Evolutionary conservation across 2,888 invertebrate genomes (phyloP).

Genomic region (Lasioglossum leucozonium): DNA sequence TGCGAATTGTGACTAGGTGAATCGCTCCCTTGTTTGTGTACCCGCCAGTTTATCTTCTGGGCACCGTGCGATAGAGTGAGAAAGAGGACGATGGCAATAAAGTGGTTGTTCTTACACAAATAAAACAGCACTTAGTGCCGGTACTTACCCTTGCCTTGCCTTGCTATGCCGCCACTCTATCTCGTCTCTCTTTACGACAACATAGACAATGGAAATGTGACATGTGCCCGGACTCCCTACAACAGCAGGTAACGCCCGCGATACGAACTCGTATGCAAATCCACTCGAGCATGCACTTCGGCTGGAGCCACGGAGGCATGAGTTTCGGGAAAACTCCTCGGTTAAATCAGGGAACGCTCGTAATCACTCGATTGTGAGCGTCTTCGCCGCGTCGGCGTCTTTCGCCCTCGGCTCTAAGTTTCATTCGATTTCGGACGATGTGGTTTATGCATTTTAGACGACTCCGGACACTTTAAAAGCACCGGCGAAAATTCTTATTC

Average conservation of each 20-base stretch:
- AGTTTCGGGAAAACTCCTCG: constrained; percentile 75
- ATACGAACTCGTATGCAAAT: constrained; percentile 82
- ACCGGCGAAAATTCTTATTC: no score
- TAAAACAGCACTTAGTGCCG: constrained; percentile 83
- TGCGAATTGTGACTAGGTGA: constrained; percentile 61
- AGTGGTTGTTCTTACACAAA: constrained; percentile 83
- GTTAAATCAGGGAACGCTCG: constrained; percentile 73
- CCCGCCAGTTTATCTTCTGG: constrained; percentile 58
- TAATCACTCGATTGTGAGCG: constrained; percentile 55
- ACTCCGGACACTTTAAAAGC: not conserved
- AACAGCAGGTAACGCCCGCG: constrained; percentile 72
- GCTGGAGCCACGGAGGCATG: constrained; percentile 58
- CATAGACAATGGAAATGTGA: constrained; percentile 84
- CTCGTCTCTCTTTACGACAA: constrained; percentile 73
- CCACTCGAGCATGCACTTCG: constrained; percentile 76
- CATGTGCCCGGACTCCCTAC: constrained; percentile 79
- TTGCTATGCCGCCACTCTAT: constrained; percentile 20
- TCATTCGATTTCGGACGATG: not conserved
- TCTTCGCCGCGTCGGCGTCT: constrained; percentile 35
- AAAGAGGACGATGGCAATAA: constrained; percentile 71
- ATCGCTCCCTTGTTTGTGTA: constrained; percentile 58
- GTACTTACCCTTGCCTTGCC: constrained; percentile 78
- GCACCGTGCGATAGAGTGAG: constrained; percentile 20
- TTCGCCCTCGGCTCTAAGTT: not conserved
- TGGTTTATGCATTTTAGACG: not conserved